These are phyloP conservation scores for Knipowitschia caucasica DNA, from an alignment of 2,797 vertebrate species.

Conservation along the genomic window DNA sequence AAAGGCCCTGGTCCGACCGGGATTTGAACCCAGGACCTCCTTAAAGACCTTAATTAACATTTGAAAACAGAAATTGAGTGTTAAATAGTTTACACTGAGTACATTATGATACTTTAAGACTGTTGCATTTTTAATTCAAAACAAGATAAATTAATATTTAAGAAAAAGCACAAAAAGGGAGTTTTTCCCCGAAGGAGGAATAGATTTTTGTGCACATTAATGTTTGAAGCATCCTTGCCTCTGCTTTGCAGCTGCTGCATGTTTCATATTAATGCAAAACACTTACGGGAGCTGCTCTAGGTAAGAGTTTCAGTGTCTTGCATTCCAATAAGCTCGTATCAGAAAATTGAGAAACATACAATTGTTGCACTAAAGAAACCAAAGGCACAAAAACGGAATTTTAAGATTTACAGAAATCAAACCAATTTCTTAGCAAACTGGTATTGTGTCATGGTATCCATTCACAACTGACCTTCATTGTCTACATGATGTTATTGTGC, in stretches of 20 bases:
- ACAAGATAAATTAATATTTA: background rate
- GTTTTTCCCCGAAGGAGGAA: background rate
- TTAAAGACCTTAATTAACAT: too few species aligned
- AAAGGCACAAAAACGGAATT: conserved; percentile 18
- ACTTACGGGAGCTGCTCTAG: conserved; percentile 11
- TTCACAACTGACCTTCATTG: conserved; percentile 50
- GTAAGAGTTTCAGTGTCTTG: conserved; percentile 8
- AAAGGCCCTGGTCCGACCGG: too few species aligned
- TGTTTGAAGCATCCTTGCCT: conserved; percentile 5
- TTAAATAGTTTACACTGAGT: too few species aligned
- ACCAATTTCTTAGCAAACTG: conserved; percentile 26
- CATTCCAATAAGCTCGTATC: conserved; percentile 45
- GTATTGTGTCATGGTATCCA: too few species aligned
- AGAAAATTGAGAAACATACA: conserved; percentile 27
- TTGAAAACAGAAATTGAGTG: too few species aligned
- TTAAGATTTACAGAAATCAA: conserved; percentile 22
- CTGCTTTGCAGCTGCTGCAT: conserved; percentile 9
- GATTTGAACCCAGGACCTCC: too few species aligned
- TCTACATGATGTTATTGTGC: conserved; percentile 46
- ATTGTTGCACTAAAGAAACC: conserved; percentile 18
- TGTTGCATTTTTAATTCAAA: background rate
- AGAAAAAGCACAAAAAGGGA: background rate
- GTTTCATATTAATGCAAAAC: conserved; percentile 22
- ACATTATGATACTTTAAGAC: too few species aligned
- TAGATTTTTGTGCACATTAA: background rate